A percentile compares a stretch with the other conserved stretches of the same genome.
phyloP scores from a whole-genome alignment of 2,797 vertebrate species.

The Echeneis naucrates region DNA sequence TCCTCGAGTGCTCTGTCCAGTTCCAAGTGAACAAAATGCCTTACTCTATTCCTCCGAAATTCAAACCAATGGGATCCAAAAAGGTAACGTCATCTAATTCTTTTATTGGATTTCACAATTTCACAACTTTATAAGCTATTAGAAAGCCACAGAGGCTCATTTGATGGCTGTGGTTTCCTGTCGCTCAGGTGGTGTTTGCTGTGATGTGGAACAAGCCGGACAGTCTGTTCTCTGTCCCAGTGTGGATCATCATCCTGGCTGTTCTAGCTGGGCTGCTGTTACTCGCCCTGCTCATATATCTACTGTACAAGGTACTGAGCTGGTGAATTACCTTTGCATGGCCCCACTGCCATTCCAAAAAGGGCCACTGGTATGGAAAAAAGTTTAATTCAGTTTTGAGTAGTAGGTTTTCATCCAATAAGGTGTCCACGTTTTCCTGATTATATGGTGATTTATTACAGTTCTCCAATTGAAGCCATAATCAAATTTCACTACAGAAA shows the following conservation, averaged over 20 bases:
- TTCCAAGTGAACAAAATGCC: slow-evolving; percentile 89
- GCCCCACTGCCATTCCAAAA: too few relatives aligned
- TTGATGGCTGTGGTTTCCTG: slow-evolving; percentile 8
- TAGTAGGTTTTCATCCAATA: too few relatives aligned
- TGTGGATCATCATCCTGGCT: slow-evolving; percentile 94
- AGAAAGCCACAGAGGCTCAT: not conserved
- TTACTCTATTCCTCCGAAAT: slow-evolving; percentile 86
- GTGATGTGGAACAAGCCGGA: slow-evolving; percentile 90
- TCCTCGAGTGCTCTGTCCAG: slow-evolving; percentile 88
- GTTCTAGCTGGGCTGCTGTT: slow-evolving; percentile 90
- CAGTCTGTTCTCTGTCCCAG: slow-evolving; percentile 84
- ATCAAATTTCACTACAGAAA: too few relatives aligned
- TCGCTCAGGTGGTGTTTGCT: slow-evolving; percentile 82
- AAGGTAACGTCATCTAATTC: slow-evolving; percentile 76
- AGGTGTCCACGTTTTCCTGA: too few relatives aligned
- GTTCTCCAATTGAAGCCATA: too few relatives aligned
- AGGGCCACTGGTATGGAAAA: too few relatives aligned
- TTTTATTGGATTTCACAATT: not conserved
- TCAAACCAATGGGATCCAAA: slow-evolving; percentile 81
- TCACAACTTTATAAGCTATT: not conserved
- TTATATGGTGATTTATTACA: too few relatives aligned
- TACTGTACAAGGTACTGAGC: slow-evolving; percentile 90
- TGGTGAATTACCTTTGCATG: not conserved
- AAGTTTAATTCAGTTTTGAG: too few relatives aligned
- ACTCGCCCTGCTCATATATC: slow-evolving; percentile 91